These are phyloP conservation scores for Microtus montanus DNA, from an alignment of 2,113 vertebrate genomes.

Conservation along the genomic window DNA sequence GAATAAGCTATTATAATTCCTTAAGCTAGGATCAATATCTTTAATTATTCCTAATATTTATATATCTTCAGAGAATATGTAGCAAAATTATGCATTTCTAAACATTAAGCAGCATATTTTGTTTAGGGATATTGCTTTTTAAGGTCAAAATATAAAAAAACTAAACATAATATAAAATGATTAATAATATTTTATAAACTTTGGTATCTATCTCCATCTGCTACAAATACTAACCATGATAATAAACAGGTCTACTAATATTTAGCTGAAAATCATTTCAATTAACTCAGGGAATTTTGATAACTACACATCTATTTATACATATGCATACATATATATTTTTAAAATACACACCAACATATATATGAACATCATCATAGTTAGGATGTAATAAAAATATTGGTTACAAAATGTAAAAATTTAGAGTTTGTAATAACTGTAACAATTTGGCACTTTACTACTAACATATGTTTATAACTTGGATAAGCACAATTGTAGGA, in stretches of 20 bases:
- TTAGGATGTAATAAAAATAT: background rate
- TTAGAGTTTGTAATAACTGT: background rate
- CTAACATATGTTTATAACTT: background rate
- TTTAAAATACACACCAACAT: background rate
- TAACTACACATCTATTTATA: background rate
- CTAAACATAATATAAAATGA: background rate
- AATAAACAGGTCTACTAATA: background rate
- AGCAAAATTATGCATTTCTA: background rate
- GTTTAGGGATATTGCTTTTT: background rate
- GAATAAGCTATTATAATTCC: constrained; percentile 71
- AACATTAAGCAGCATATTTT: background rate
- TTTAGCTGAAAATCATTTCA: constrained; percentile 4
- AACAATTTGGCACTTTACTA: background rate
- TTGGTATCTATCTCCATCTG: background rate
- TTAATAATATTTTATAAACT: background rate
- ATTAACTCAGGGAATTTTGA: constrained; percentile 20
- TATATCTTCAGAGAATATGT: background rate
- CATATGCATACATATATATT: background rate
- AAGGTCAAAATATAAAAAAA: background rate
- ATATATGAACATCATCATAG: background rate
- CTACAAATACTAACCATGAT: background rate
- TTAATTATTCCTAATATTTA: background rate
- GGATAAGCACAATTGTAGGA: background rate
- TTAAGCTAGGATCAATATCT: constrained; percentile 57
- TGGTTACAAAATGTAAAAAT: background rate